Evolutionary conservation across 2,888 invertebrate species (phyloP), one percentile per base, ranked within the genome.

Genomic region (Perithous albicinctus): DNA sequence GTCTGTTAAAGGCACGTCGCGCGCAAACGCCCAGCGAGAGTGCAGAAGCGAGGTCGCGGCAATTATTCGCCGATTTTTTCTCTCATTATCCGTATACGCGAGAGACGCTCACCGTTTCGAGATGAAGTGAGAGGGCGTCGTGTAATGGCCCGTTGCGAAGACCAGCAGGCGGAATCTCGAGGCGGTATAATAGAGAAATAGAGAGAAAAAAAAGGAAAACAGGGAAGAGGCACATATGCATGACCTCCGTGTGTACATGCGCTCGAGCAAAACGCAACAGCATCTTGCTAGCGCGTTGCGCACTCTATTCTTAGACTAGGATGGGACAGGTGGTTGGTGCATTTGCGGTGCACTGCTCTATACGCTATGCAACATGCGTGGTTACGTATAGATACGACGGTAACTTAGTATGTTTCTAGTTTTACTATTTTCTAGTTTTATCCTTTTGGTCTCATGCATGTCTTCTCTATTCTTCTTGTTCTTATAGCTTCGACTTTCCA

Each of bases 271-370:
- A 80, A 76, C 66, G 67, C 70, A 61, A 48, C 74, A 78, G 85
- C 86, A 84, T 84, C 85, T 83, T 84, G 84, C 85, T 85, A 85
- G 78, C 82, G 78, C 78, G 72, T 67, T 38, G 59, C 79, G 5
- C 87, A 85, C 88, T 88, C 91, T 91, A 92, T 91, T 90, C 91
- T 89, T 90, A 91, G 90, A 87, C 89, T 88, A 88, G 86, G 89
- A 90, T 88, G 88, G 86, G 89, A 89, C 91, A 91, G 91, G 89
- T 91, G 91, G 91, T 86, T 81, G 87, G 86, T 76, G 59, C 78
- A 75, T 66, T 12, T 18, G 87, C 85, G 80, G 84, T 63, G 75
- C 54, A 20, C 59, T 59, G 70, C 35, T 61, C 66, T 67, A 46
- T 77, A 35, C 59, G 32, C 54, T 61, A 61, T 61, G 43, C 20